Evolutionary conservation across 2,888 invertebrate genomes (phyloP).

Genomic region (Lagria hirta): DNA sequence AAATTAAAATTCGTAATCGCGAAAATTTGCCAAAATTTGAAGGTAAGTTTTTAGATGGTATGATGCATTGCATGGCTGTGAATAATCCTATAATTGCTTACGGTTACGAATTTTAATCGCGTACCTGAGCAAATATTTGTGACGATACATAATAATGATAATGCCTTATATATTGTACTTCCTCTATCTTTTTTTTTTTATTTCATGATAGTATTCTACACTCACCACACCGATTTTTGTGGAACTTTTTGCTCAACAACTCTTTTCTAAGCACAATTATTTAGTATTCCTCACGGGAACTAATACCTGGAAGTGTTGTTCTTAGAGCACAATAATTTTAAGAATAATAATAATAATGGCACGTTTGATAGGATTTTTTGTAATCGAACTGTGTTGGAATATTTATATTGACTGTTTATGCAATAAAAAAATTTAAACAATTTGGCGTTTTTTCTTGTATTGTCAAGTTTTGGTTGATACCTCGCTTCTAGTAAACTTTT

Average conservation of each 20-base stretch:
- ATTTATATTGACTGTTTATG: constrained; percentile 18
- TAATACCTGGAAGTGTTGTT: constrained; percentile 14
- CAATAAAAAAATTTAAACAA: constrained; percentile 15
- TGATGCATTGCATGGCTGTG: constrained; percentile 21
- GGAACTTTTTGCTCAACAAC: constrained; percentile 19
- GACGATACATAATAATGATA: constrained; percentile 17
- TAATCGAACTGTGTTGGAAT: constrained; percentile 16
- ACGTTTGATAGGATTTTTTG: constrained; percentile 26
- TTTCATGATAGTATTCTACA: constrained; percentile 1
- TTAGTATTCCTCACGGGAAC: constrained; percentile 6
- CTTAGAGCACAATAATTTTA: constrained; percentile 18
- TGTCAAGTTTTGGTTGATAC: background rate
- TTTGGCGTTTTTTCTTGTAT: constrained; percentile 3
- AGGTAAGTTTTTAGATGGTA: constrained; percentile 7
- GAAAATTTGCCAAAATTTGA: constrained; percentile 8
- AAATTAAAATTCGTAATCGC: constrained; percentile 24
- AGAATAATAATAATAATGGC: constrained; percentile 12
- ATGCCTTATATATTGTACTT: constrained; percentile 23
- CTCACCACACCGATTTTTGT: constrained; percentile 9
- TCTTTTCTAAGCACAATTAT: constrained; percentile 17
- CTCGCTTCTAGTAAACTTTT: too few relatives aligned
- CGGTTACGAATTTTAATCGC: constrained; percentile 18
- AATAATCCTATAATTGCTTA: constrained; percentile 4
- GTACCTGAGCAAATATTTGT: constrained; percentile 21
- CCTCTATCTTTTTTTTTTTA: constrained; percentile 8